Evolutionary conservation across 1,140 invertebrate genomes (phyloP).

Genomic region (Belonocnema kinseyi): DNA sequence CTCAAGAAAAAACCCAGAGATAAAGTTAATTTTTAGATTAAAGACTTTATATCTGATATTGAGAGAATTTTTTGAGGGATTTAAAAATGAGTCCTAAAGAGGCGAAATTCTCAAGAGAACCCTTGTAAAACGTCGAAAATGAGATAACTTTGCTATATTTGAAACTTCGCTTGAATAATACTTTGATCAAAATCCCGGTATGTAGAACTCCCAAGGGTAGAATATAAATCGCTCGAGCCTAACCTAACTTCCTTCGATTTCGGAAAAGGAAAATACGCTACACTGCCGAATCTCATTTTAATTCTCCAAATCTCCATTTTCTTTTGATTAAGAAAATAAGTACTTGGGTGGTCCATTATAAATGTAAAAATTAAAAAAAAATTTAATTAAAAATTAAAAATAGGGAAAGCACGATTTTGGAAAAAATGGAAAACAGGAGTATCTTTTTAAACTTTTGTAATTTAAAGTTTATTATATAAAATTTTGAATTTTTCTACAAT

Average conservation of each 20-base stretch:
- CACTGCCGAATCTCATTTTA: not conserved
- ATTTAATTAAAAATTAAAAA: too few relatives aligned
- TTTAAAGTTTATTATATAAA: too few relatives aligned
- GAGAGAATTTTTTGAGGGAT: not conserved
- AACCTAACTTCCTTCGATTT: not conserved
- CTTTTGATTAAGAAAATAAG: not conserved
- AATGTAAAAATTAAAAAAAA: too few relatives aligned
- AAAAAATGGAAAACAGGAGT: too few relatives aligned
- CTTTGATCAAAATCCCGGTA: slow-evolving; percentile 9
- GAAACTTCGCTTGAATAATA: slow-evolving; percentile 1
- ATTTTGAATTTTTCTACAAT: too few relatives aligned
- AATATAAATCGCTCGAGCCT: not conserved
- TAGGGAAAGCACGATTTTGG: too few relatives aligned
- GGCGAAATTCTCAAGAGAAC: not conserved
- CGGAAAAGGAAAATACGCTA: not conserved
- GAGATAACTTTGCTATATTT: not conserved
- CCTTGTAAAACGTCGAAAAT: not conserved
- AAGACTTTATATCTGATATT: not conserved
- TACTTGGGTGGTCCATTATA: not conserved
- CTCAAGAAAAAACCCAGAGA: not conserved
- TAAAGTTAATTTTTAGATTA: not conserved
- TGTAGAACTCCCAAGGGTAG: not conserved
- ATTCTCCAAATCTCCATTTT: not conserved
- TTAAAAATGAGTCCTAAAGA: slow-evolving; percentile 2
- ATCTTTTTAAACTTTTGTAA: too few relatives aligned